Evolutionary conservation across 2,797 vertebrate genomes (phyloP).

Genomic region (Sebastes nivosus): DNA sequence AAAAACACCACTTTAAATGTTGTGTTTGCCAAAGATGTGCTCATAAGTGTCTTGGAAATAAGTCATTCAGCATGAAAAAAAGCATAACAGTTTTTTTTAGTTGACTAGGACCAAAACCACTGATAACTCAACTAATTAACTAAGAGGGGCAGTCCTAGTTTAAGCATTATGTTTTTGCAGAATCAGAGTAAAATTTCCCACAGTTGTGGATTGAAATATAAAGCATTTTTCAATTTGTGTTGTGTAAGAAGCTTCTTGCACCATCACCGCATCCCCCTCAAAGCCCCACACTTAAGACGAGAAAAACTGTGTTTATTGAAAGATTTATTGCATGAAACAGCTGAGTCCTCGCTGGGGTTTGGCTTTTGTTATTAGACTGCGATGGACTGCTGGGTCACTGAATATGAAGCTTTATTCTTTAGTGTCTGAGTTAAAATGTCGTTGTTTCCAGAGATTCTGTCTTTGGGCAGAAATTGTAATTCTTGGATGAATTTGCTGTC

Average conservation of each 20-base stretch:
- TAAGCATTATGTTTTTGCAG: background rate
- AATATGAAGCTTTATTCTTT: background rate
- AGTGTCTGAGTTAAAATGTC: background rate
- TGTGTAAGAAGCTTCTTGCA: background rate
- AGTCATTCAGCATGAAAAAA: no score
- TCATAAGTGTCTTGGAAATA: no score
- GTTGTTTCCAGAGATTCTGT: background rate
- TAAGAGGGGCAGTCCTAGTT: no score
- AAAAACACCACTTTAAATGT: no score
- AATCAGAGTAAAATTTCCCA: background rate
- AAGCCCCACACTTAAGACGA: background rate
- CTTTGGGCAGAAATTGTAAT: background rate
- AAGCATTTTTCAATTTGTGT: background rate
- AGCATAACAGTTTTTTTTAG: no score
- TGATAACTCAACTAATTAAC: no score
- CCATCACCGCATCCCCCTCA: background rate
- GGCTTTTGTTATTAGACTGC: background rate
- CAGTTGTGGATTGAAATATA: background rate
- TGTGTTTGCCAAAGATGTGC: no score
- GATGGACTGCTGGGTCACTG: background rate
- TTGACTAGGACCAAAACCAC: no score
- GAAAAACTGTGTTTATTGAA: slow-evolving; percentile 19
- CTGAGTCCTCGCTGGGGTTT: slow-evolving; percentile 3
- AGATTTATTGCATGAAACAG: slow-evolving; percentile 6
- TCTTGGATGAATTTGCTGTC: background rate